Conservation (phyloP, 2,797 vertebrate species). For the Pseudochirops corinnae region DNA sequence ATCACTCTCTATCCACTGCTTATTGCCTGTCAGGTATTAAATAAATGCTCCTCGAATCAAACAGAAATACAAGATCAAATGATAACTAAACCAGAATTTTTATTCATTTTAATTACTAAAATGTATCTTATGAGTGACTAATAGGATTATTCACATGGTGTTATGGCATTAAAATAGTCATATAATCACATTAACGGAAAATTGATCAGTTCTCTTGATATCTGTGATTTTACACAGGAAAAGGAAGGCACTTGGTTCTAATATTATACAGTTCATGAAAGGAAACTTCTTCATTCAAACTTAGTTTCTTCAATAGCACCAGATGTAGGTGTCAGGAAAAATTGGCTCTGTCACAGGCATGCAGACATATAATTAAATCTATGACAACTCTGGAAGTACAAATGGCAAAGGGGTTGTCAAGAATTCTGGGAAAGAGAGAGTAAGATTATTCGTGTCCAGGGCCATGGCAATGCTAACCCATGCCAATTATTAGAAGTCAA, state of each 20-base stretch:
- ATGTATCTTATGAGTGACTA: conserved; percentile 49
- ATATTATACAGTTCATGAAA: background rate
- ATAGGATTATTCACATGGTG: conserved; percentile 55
- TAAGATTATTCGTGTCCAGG: background rate
- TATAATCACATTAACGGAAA: background rate
- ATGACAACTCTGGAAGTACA: background rate
- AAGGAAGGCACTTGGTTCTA: background rate
- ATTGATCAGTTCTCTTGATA: background rate
- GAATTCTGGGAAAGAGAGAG: background rate
- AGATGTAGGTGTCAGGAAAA: background rate
- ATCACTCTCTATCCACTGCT: background rate
- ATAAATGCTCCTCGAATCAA: conserved; percentile 34
- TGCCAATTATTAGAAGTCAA: background rate
- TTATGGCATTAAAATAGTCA: conserved; percentile 50
- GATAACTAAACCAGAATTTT: conserved; percentile 67
- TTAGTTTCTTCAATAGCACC: background rate
- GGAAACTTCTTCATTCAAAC: background rate
- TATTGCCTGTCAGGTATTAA: too few species aligned
- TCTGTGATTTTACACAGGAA: background rate
- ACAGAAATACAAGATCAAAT: conserved; percentile 57
- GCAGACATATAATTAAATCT: background rate
- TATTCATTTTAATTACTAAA: conserved; percentile 65
- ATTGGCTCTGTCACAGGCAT: background rate
- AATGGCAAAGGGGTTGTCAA: background rate
- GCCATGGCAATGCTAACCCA: background rate